Conservation (phyloP, 1,140 invertebrate genomes). For the Rhopalosiphum padi region DNA sequence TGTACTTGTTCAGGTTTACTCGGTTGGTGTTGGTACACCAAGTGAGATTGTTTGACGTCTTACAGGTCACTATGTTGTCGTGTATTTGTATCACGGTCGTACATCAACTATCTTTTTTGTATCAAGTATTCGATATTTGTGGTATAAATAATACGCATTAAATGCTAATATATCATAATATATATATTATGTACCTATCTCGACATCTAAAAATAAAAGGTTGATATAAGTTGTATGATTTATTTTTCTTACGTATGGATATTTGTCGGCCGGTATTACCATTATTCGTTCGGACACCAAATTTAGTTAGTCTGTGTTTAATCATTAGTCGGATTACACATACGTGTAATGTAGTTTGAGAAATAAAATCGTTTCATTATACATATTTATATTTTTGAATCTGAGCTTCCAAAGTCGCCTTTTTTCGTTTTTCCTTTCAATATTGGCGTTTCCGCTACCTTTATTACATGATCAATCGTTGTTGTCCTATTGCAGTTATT, state of each 20-base stretch:
- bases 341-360: too few relatives aligned
- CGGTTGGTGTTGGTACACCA: background rate
- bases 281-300: too few relatives aligned
- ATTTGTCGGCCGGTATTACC: too few relatives aligned
- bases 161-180: background rate
- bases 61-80: background rate
- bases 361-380: too few relatives aligned
- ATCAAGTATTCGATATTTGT: too few relatives aligned
- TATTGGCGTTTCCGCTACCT: background rate
- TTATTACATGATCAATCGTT: background rate
- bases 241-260: too few relatives aligned
- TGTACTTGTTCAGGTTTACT: background rate
- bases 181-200: background rate
- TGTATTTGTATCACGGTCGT: background rate
- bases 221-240: background rate
- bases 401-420: too few relatives aligned
- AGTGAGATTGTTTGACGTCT: background rate
- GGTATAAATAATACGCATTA: too few relatives aligned
- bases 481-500: background rate
- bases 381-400: too few relatives aligned
- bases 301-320: too few relatives aligned
- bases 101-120: background rate
- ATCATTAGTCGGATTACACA: too few relatives aligned
- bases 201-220: background rate
- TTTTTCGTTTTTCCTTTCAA: too few relatives aligned